Evolutionary conservation across 2,797 vertebrate genomes (phyloP).

Genomic region (Neostethus bicornis): DNA sequence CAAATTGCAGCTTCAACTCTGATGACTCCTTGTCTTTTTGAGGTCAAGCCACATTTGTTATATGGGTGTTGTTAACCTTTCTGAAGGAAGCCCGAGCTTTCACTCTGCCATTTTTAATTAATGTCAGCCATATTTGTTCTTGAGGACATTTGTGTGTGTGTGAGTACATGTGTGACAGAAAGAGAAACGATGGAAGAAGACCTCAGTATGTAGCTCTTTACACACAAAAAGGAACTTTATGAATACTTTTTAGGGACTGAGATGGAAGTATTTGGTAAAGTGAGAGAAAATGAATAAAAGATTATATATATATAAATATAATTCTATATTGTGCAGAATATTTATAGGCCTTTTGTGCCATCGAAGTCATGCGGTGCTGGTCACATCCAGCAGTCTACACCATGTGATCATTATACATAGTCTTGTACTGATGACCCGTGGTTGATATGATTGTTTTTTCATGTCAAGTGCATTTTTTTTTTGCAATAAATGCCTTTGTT

Average conservation of each 20-base stretch:
- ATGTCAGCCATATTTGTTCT: conserved; percentile 72
- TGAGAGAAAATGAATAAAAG: conserved; percentile 43
- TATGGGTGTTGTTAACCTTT: not conserved
- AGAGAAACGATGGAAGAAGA: conserved; percentile 10
- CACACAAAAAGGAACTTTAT: conserved; percentile 59
- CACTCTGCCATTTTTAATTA: conserved; percentile 68
- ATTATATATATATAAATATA: conserved; percentile 66
- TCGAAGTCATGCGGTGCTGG: conserved; percentile 74
- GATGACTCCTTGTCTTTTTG: not conserved
- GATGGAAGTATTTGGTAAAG: conserved; percentile 47
- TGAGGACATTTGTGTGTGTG: conserved; percentile 63
- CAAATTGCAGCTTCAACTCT: not conserved
- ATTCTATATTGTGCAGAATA: conserved; percentile 83
- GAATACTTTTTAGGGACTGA: conserved; percentile 41
- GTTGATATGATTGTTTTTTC: conserved; percentile 82
- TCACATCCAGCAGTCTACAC: conserved; percentile 69
- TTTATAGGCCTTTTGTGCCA: conserved; percentile 84
- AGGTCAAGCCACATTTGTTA: not conserved
- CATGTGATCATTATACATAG: conserved; percentile 84
- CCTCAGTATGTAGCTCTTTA: conserved; percentile 74
- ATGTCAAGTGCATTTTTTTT: conserved; percentile 88
- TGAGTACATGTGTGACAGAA: conserved; percentile 16
- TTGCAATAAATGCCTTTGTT: conserved; percentile 87
- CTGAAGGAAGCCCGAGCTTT: conserved; percentile 57
- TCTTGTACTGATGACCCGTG: conserved; percentile 85